These are phyloP conservation scores for Mesoligia furuncula DNA, from an alignment of 2,888 invertebrate species.

Conservation along the genomic window DNA sequence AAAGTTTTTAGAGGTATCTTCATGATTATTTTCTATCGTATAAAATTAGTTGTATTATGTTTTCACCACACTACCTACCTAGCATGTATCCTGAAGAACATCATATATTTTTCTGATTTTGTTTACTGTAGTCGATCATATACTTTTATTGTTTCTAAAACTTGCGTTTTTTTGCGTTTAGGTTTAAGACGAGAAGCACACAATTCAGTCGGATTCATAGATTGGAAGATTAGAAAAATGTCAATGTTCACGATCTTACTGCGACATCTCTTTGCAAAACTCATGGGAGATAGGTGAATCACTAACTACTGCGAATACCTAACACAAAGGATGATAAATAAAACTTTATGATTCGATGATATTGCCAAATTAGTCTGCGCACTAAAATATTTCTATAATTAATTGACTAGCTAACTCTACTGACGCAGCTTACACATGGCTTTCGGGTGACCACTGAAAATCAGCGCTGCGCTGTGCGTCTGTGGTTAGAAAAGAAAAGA, in stretches of 20 bases:
- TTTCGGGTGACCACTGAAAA: background rate
- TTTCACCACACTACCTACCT: too few relatives aligned
- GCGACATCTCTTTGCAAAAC: constrained; percentile 6
- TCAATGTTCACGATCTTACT: background rate
- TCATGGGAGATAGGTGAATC: background rate
- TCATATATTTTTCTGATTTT: too few relatives aligned
- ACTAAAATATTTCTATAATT: constrained; percentile 10
- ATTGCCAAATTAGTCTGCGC: constrained; percentile 16
- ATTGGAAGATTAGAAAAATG: background rate
- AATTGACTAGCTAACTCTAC: background rate
- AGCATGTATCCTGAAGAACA: too few relatives aligned
- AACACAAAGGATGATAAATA: constrained; percentile 21
- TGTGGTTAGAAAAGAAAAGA: too few relatives aligned
- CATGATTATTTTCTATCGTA: too few relatives aligned
- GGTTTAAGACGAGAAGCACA: too few relatives aligned
- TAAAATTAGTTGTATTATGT: too few relatives aligned
- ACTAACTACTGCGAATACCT: background rate
- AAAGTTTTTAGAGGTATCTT: too few relatives aligned
- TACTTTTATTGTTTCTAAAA: too few relatives aligned
- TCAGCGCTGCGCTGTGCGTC: background rate
- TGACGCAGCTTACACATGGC: background rate
- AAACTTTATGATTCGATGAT: background rate
- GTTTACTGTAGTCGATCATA: too few relatives aligned
- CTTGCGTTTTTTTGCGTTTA: too few relatives aligned
- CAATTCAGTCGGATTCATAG: background rate